A percentile compares a stretch with the other conserved stretches of the same genome.
Evolutionary conservation across 2,797 vertebrate genomes (phyloP).

Genomic region (Sebastiscus tertius): DNA sequence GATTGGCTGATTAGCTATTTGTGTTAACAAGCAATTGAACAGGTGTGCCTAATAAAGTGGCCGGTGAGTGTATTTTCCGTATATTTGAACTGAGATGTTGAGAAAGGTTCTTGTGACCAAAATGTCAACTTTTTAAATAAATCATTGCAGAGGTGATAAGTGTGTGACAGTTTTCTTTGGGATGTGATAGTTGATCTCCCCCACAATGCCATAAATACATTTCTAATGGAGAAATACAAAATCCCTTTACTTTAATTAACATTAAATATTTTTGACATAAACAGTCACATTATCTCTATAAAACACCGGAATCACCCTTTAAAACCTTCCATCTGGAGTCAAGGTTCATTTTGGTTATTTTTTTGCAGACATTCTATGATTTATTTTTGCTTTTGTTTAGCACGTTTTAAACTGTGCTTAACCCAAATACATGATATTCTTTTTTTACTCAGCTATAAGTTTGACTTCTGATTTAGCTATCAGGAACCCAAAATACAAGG

Average conservation of each 20-base stretch:
- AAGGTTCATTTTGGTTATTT: not conserved
- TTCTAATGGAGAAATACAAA: not conserved
- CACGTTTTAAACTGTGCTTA: not conserved
- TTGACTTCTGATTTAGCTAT: not conserved
- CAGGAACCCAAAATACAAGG: not conserved
- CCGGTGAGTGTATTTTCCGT: no score
- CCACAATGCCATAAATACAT: not conserved
- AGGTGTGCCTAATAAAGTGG: no score
- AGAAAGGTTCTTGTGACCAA: no score
- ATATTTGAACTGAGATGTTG: not conserved
- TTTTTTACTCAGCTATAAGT: not conserved
- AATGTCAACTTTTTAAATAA: no score
- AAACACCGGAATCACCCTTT: not conserved
- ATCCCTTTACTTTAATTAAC: not conserved
- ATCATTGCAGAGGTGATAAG: no score
- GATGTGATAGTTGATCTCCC: not conserved
- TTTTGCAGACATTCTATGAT: not conserved
- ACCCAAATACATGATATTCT: not conserved
- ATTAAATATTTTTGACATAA: not conserved
- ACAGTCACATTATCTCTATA: not conserved
- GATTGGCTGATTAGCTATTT: no score
- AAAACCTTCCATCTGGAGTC: not conserved
- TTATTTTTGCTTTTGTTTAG: not conserved
- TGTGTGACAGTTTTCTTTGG: no score
- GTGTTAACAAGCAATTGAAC: no score